phyloP scores from a whole-genome alignment of 2,888 invertebrate genomes.

The Cryptophagus acutangulus region DNA sequence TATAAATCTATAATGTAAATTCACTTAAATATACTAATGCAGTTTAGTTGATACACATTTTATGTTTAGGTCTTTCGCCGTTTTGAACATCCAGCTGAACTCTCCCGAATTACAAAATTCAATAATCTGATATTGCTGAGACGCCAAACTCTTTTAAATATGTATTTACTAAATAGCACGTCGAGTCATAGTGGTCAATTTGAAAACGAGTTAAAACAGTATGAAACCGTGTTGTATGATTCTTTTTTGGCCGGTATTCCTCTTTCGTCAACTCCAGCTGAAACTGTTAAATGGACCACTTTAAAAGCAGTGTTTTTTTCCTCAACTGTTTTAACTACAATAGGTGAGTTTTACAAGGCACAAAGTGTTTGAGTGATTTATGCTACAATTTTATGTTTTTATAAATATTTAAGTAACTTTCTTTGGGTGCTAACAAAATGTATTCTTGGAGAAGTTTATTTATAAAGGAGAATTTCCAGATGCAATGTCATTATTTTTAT shows the following conservation, averaged over 20 bases:
- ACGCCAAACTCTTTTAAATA: constrained; percentile 56
- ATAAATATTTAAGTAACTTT: no score
- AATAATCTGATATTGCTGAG: constrained; percentile 47
- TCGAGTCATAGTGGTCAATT: constrained; percentile 51
- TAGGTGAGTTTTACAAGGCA: constrained; percentile 67
- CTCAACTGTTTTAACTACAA: constrained; percentile 85
- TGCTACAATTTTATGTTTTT: no score
- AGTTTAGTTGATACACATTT: no score
- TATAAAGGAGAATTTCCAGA: no score
- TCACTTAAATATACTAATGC: no score
- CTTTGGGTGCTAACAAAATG: no score
- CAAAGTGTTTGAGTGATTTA: no score
- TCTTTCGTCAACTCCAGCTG: constrained; percentile 37
- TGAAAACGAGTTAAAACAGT: constrained; percentile 52
- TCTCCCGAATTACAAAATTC: constrained; percentile 55
- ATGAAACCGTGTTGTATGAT: constrained; percentile 62
- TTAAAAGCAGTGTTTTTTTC: constrained; percentile 84
- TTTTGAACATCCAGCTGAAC: constrained; percentile 73
- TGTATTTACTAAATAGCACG: no score
- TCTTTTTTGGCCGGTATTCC: constrained; percentile 63
- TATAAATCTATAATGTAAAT: no score
- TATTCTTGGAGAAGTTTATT: no score
- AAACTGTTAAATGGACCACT: constrained; percentile 67
- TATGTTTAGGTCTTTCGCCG: constrained; percentile 67
- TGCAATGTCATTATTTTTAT: no score